Evolutionary conservation across 1,140 invertebrate species (phyloP), one percentile per base, ranked within the genome.

Genomic region (Heliothis virescens): DNA sequence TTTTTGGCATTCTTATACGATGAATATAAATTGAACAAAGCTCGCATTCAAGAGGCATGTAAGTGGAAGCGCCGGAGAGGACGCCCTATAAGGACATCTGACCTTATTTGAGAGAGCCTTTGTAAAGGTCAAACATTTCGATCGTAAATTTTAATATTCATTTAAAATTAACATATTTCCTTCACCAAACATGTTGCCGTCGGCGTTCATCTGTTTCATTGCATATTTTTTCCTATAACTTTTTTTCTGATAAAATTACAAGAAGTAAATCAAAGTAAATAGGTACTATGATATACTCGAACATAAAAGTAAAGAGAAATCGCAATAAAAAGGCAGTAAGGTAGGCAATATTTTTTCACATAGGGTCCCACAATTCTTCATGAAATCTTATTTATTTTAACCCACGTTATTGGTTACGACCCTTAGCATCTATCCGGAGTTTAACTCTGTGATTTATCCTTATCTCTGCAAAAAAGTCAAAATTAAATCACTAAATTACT

Each of bases 221-320:
- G n/a, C 60, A 63, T 65, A 47, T 48, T 65, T 18, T 41, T 48
- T 11, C 11, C 16, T 59, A 59, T 26, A 7, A 65, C 34, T 65
- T 41, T 41, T 9, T 41, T 47, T 9, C 41, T 48, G 62, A 65
- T 48, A 65, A 65, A 65, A 65, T 65, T 18, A 48, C 62, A 47
- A 34, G 62, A 48, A 48, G 16, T 65, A 65, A 65, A 65, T 65
- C 62, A 65, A 65, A 65, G 41, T 65, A 65, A 65, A 41, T 18
- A 65, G 16, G n/a, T 34, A 65, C n/a, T 69, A 52, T 69, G 50
- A 69, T 69, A 69, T 53, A 69, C 65, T 52, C 48, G 65, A 26
- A 53, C 65, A 53, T 69, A 69, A 69, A 69, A 69, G 65, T 53
- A 69, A 69, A 69, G 47, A 48, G 65, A 69, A 29, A 29, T 69